Evolutionary conservation across 2,113 vertebrate species (phyloP).

Genomic region (Oncorhynchus tshawytscha): DNA sequence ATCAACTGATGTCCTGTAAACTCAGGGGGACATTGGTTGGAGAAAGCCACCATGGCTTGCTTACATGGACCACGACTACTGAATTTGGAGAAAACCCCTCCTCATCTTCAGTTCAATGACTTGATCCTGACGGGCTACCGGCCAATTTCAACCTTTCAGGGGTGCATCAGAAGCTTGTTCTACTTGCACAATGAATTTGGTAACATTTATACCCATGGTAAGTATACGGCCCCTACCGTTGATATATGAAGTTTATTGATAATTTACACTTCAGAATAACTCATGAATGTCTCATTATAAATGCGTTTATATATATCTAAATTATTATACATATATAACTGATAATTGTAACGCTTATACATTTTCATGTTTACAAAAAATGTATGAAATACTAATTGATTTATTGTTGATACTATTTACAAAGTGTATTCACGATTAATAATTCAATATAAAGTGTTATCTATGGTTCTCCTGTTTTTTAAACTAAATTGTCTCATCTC

Average conservation of each 20-base stretch:
- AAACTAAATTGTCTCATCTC: too few species aligned
- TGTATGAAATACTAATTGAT: too few species aligned
- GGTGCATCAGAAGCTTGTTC: constrained; percentile 85
- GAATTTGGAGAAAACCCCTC: constrained; percentile 83
- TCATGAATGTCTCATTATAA: too few species aligned
- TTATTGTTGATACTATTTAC: too few species aligned
- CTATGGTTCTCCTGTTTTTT: too few species aligned
- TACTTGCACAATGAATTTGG: constrained; percentile 92
- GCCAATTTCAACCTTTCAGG: constrained; percentile 77
- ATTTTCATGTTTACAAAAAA: too few species aligned
- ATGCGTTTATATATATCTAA: too few species aligned
- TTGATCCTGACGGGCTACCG: constrained; percentile 89
- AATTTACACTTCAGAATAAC: too few species aligned
- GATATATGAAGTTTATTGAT: neutral
- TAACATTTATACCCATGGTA: constrained; percentile 92
- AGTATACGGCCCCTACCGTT: constrained; percentile 37
- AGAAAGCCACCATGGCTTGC: constrained; percentile 66
- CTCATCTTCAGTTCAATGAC: constrained; percentile 89
- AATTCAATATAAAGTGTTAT: too few species aligned
- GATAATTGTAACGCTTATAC: too few species aligned
- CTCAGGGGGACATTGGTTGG: neutral
- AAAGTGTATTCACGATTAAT: too few species aligned
- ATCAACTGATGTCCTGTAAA: constrained; percentile 20
- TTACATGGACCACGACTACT: constrained; percentile 78
- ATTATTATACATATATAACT: too few species aligned